phyloP scores from a whole-genome alignment of 2,797 vertebrate genomes.

The Platyrinchus mystaceus region DNA sequence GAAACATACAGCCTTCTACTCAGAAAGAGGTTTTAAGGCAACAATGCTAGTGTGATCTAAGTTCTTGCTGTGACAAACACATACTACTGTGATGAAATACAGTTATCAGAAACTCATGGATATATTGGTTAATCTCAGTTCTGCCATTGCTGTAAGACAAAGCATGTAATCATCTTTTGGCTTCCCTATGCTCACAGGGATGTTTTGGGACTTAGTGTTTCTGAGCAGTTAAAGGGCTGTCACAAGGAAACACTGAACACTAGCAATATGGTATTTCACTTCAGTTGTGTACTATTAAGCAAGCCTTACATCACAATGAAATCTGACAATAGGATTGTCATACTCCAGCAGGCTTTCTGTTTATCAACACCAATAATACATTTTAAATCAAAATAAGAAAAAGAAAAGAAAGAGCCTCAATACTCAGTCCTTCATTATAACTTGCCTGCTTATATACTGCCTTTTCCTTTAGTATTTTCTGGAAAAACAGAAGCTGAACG shows the following conservation, averaged over 20 bases:
- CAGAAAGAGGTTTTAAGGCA: background rate
- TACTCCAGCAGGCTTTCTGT: background rate
- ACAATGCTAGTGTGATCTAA: background rate
- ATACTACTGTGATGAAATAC: background rate
- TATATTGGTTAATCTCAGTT: background rate
- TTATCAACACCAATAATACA: background rate
- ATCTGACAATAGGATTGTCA: background rate
- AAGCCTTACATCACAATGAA: background rate
- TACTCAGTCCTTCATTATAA: background rate
- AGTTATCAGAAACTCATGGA: background rate
- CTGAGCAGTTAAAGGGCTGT: background rate
- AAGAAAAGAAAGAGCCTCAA: background rate
- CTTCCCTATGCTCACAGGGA: background rate
- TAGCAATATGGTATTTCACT: background rate
- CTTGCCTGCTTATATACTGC: background rate
- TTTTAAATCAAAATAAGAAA: background rate
- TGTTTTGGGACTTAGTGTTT: background rate
- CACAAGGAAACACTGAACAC: background rate
- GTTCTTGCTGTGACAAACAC: background rate
- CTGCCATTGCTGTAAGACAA: background rate
- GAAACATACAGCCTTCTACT: background rate
- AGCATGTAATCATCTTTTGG: background rate
- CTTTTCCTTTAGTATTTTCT: background rate
- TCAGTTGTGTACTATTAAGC: background rate
- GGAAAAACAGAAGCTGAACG: background rate